Evolutionary conservation across 2,888 invertebrate genomes (phyloP).

Genomic region (Cantharis rufa): DNA sequence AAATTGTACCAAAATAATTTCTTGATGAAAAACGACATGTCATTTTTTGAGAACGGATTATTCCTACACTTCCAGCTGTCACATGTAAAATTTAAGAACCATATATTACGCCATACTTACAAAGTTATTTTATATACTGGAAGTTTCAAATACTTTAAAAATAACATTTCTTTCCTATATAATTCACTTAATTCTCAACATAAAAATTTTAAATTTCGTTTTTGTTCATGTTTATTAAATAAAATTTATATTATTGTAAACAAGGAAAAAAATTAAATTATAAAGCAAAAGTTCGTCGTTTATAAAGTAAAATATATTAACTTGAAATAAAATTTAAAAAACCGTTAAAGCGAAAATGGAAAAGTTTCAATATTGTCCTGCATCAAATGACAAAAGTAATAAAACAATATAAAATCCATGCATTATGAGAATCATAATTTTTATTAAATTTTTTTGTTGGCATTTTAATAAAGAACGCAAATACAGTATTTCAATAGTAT

Average conservation of each 20-base stretch:
- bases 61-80: background rate
- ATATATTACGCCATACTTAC: background rate
- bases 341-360: background rate
- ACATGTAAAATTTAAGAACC: background rate
- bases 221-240: background rate
- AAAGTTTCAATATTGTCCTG: background rate
- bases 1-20: background rate
- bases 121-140: background rate
- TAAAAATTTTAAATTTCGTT: background rate
- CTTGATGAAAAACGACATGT: background rate
- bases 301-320: background rate
- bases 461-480: background rate
- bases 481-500: background rate
- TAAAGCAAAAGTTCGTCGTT: background rate
- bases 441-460: background rate
- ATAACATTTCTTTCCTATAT: background rate
- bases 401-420: background rate
- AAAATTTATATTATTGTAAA: background rate
- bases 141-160: background rate
- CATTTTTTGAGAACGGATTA: background rate
- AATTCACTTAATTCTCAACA: background rate
- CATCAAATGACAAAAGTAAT: background rate
- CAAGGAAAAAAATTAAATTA: background rate
- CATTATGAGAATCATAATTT: background rate
- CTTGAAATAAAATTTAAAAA: background rate